Evolutionary conservation across 2,888 invertebrate genomes (phyloP).

Genomic region (Sialis fuliginosa): DNA sequence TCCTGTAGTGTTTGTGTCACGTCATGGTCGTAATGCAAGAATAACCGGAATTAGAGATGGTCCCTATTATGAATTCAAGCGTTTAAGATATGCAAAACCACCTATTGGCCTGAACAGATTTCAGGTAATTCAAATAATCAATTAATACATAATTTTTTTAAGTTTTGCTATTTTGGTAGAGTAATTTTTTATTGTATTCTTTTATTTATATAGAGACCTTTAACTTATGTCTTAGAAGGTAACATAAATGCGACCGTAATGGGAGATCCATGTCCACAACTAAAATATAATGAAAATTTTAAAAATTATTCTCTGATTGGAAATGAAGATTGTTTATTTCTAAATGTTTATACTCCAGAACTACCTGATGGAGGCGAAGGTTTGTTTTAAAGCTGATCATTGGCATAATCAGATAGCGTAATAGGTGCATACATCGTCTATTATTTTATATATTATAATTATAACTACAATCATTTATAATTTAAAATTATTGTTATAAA

Average conservation of each 20-base stretch:
- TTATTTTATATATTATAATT: too few relatives aligned
- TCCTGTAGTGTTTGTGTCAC: conserved; percentile 47
- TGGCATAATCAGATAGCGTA: too few relatives aligned
- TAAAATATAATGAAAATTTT: conserved; percentile 22
- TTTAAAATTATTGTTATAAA: too few relatives aligned
- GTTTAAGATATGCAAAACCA: conserved; percentile 48
- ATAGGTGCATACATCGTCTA: too few relatives aligned
- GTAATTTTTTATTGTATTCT: too few relatives aligned
- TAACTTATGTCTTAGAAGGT: conserved; percentile 28
- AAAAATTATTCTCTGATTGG: conserved; percentile 22
- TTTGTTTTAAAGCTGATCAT: conserved; percentile 5
- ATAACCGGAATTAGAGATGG: conserved; percentile 44
- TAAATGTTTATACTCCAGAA: conserved; percentile 59
- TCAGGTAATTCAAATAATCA: conserved; percentile 22
- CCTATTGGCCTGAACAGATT: conserved; percentile 39
- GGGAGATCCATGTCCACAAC: conserved; percentile 43
- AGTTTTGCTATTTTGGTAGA: too few relatives aligned
- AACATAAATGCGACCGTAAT: conserved; percentile 36
- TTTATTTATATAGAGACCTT: conserved; percentile 17
- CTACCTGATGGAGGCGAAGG: conserved; percentile 44
- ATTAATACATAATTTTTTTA: too few relatives aligned
- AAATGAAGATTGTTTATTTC: conserved; percentile 53
- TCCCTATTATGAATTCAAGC: conserved; percentile 52
- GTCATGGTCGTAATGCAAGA: conserved; percentile 40
- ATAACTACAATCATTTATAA: too few relatives aligned